phyloP scores from a whole-genome alignment of 2,888 invertebrate species.

The Drosophila recens region DNA sequence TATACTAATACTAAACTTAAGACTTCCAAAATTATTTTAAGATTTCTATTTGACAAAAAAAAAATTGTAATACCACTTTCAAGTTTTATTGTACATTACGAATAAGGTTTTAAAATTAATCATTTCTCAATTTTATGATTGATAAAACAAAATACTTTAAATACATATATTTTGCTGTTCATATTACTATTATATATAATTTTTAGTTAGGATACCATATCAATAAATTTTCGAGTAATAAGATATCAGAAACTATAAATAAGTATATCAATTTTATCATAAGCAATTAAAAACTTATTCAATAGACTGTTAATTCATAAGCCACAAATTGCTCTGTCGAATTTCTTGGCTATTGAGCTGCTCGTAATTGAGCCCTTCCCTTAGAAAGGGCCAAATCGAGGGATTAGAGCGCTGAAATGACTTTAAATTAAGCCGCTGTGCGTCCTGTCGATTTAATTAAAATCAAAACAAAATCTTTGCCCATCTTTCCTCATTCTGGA shows the following conservation, averaged over 20 bases:
- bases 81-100: too few relatives aligned
- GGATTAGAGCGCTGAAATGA: constrained; percentile 70
- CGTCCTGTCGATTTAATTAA: constrained; percentile 80
- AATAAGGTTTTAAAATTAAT: too few relatives aligned
- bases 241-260: neutral
- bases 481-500: constrained; percentile 18
- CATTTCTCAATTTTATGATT: too few relatives aligned
- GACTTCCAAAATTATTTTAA: too few relatives aligned
- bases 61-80: too few relatives aligned
- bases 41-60: too few relatives aligned
- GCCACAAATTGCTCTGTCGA: constrained; percentile 25
- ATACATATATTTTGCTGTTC: too few relatives aligned
- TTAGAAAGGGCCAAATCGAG: constrained; percentile 21
- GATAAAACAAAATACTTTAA: too few relatives aligned
- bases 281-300: neutral
- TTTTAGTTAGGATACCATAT: too few relatives aligned
- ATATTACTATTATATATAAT: too few relatives aligned
- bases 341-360: constrained; percentile 1
- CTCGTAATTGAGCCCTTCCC: constrained; percentile 1
- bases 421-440: constrained; percentile 75
- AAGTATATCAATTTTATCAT: neutral
- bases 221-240: neutral
- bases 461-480: constrained; percentile 79
- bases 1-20: too few relatives aligned
- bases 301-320: neutral